Conservation (phyloP, 1,140 invertebrate genomes). For the Lasioglossum albipes region DNA sequence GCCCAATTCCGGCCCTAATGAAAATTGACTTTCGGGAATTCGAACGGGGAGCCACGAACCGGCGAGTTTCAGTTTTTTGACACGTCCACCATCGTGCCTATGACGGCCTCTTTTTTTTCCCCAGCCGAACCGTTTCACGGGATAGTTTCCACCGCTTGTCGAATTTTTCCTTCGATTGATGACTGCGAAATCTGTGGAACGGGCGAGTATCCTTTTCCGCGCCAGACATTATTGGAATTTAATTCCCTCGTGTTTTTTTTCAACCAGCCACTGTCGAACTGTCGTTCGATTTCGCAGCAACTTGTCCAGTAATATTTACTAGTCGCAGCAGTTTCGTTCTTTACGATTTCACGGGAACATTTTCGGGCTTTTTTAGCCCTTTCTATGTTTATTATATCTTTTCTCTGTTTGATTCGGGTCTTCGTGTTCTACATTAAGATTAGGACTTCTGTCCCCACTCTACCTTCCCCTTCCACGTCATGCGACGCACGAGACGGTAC, state of each 20-base stretch:
- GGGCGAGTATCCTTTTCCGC: neutral
- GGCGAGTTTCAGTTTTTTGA: slow-evolving; percentile 44
- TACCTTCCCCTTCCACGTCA: no score
- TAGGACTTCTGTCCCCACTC: no score
- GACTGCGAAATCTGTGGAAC: neutral
- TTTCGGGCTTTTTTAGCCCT: no score
- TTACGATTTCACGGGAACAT: no score
- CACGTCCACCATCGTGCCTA: neutral
- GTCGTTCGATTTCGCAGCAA: neutral
- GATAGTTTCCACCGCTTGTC: neutral
- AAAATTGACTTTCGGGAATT: slow-evolving; percentile 70
- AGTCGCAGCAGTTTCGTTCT: neutral
- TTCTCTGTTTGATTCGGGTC: no score
- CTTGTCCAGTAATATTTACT: neutral
- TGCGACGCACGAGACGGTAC: no score
- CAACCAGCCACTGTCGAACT: neutral
- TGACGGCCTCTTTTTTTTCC: slow-evolving; percentile 10
- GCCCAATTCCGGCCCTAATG: slow-evolving; percentile 64
- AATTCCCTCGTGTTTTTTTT: neutral
- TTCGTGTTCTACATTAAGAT: no score
- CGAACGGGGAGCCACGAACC: neutral
- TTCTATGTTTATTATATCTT: no score
- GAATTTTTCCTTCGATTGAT: slow-evolving; percentile 25
- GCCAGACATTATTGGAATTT: neutral
- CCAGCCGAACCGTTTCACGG: neutral